Conservation (phyloP, 2,113 vertebrate species). For the Conger conger region DNA sequence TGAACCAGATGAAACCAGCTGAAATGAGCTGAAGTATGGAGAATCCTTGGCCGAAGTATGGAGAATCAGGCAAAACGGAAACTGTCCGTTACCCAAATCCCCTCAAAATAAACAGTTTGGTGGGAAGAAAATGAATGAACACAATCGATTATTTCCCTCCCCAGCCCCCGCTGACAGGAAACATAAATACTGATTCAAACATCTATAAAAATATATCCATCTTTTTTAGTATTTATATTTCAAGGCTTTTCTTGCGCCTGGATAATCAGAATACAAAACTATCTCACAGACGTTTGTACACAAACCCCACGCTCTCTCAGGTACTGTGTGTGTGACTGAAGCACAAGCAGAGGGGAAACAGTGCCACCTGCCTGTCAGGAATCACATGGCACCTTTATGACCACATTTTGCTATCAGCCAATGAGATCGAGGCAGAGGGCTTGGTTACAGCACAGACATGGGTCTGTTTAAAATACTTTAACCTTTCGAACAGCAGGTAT, state of each 20-base stretch:
- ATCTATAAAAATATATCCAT: conserved; percentile 9
- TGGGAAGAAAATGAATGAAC: not conserved
- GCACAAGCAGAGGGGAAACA: not conserved
- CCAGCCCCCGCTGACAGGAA: not conserved
- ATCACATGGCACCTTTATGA: not conserved
- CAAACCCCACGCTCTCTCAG: not conserved
- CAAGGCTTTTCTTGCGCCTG: conserved; percentile 1
- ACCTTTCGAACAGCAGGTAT: not conserved
- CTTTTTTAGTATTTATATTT: not conserved
- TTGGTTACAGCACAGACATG: not conserved
- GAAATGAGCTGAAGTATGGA: too few relatives aligned
- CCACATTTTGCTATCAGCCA: not conserved
- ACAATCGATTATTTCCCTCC: not conserved
- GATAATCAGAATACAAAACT: conserved; percentile 3
- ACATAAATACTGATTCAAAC: conserved; percentile 18
- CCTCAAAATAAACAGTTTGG: not conserved
- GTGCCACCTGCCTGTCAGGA: not conserved
- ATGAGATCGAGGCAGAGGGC: not conserved
- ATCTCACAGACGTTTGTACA: not conserved
- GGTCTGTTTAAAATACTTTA: not conserved
- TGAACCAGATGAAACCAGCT: too few relatives aligned
- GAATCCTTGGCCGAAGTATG: too few relatives aligned
- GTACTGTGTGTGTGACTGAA: not conserved
- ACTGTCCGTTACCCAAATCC: not conserved
- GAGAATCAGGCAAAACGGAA: not conserved